Conservation (phyloP, 2,113 vertebrate genomes). For the Neotoma lepida region DNA sequence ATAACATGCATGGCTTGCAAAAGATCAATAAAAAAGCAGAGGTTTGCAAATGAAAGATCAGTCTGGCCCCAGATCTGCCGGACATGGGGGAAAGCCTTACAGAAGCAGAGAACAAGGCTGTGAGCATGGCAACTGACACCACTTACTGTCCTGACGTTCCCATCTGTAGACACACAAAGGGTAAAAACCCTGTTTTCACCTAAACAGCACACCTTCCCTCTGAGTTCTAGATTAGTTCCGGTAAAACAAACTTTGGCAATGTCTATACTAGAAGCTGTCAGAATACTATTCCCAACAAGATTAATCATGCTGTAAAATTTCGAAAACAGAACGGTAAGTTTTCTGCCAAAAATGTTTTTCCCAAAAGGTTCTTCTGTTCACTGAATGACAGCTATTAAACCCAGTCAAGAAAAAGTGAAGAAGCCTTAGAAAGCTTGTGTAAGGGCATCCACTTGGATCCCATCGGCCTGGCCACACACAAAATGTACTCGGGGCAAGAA, state of each 20-base stretch:
- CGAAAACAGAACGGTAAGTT: constrained; percentile 44
- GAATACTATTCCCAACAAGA: constrained; percentile 1
- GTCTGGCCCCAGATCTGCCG: background rate
- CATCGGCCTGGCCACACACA: background rate
- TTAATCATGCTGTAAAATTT: constrained; percentile 28
- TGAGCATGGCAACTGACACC: background rate
- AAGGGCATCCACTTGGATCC: background rate
- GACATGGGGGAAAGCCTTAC: background rate
- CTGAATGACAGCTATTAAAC: constrained; percentile 20
- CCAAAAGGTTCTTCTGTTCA: background rate
- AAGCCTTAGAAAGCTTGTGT: constrained; percentile 3
- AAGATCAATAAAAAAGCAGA: background rate
- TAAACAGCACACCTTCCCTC: background rate
- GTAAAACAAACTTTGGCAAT: constrained; percentile 37
- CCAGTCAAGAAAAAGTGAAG: constrained; percentile 46
- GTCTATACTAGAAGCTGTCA: constrained; percentile 22
- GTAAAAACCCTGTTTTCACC: constrained; percentile 12
- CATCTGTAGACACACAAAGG: background rate
- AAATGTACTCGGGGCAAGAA: constrained; percentile 12
- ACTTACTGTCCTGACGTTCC: background rate
- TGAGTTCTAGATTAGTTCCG: background rate
- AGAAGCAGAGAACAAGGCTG: background rate
- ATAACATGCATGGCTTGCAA: constrained; percentile 26
- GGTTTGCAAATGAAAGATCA: background rate
- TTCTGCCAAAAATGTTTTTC: constrained; percentile 12